These are phyloP conservation scores for Ceratosolen fusciceps DNA, from an alignment of 1,140 invertebrate species.

Conservation along the genomic window DNA sequence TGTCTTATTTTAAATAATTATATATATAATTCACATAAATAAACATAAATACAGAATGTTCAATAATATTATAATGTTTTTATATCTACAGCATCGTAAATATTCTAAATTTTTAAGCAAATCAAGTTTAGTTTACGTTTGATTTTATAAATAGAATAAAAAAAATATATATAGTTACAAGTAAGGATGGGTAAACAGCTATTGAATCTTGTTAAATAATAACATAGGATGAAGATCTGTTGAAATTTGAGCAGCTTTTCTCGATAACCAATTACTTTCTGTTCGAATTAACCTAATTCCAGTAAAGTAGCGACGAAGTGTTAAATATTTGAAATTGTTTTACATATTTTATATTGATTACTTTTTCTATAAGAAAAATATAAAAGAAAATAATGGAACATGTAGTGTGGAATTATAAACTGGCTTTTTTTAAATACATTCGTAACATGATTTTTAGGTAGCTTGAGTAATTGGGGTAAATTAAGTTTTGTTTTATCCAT, in stretches of 20 bases:
- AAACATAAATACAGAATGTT: too few relatives aligned
- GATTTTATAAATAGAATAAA: not conserved
- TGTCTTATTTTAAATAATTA: too few relatives aligned
- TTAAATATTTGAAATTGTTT: constrained; percentile 22
- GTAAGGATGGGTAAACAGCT: constrained; percentile 1
- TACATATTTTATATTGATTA: constrained; percentile 2
- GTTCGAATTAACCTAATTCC: constrained; percentile 12
- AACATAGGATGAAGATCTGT: not conserved
- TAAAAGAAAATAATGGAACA: not conserved
- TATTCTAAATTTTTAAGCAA: too few relatives aligned
- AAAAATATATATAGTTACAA: not conserved
- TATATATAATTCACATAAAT: too few relatives aligned
- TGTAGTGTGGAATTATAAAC: not conserved
- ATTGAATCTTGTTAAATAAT: constrained; percentile 9
- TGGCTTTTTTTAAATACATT: not conserved
- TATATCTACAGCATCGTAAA: too few relatives aligned
- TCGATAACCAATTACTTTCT: constrained; percentile 19
- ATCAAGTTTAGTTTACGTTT: too few relatives aligned
- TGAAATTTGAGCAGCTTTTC: constrained; percentile 36
- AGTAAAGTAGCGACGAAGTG: not conserved
- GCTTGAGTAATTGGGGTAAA: not conserved
- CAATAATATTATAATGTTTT: too few relatives aligned
- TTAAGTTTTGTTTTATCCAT: not conserved
- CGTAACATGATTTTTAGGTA: not conserved
- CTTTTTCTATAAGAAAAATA: not conserved